Conservation (phyloP, 2,113 vertebrate species). For the Cariama cristata region DNA sequence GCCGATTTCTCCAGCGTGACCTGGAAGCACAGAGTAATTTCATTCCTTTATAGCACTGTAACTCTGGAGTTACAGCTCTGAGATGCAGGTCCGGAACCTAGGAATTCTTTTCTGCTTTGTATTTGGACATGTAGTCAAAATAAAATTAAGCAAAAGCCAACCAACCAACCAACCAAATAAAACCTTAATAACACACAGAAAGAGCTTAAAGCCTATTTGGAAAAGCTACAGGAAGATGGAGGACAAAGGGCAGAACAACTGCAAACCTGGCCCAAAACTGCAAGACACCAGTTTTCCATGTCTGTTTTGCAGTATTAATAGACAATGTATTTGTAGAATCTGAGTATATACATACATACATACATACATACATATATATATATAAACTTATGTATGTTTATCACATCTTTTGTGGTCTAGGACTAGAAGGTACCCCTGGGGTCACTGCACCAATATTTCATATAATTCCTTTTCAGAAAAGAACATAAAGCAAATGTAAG, state of each 20-base stretch:
- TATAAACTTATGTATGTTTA: background rate
- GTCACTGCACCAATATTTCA: background rate
- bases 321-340: background rate
- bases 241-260: background rate
- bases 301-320: background rate
- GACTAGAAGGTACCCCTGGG: background rate
- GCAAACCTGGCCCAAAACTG: background rate
- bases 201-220: background rate
- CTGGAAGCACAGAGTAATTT: background rate
- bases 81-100: background rate
- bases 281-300: background rate
- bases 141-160: background rate
- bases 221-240: background rate
- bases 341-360: background rate
- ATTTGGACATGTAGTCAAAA: background rate
- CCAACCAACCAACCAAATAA: background rate
- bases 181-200: background rate
- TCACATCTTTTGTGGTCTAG: background rate
- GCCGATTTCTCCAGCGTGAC: background rate
- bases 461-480: background rate
- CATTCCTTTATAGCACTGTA: background rate
- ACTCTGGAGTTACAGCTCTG: background rate
- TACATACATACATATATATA: background rate
- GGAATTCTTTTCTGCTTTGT: background rate
- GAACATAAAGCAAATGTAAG: background rate